Percentiles rank a stretch among this genome's conserved stretches.
Evolutionary conservation across 2,888 invertebrate species (phyloP).

Genomic region (Nysson spinosus): DNA sequence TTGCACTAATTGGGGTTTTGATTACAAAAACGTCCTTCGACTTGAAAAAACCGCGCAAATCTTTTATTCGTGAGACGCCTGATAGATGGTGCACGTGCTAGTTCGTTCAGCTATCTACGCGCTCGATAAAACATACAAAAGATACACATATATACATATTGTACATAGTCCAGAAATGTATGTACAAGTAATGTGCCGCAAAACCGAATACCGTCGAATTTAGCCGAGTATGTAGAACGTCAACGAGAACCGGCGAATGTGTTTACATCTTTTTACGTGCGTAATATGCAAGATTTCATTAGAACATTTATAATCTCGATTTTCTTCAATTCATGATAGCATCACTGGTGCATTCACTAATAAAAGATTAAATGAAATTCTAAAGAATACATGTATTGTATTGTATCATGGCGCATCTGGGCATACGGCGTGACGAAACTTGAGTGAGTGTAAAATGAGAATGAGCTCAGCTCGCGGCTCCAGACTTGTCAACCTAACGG

Average conservation of each 20-base stretch:
- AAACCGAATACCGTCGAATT: too few relatives aligned
- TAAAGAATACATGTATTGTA: background rate
- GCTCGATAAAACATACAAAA: background rate
- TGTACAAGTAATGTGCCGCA: too few relatives aligned
- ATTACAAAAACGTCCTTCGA: constrained; percentile 14
- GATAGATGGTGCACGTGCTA: constrained; percentile 18
- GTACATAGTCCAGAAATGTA: too few relatives aligned
- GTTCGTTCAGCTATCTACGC: constrained; percentile 2
- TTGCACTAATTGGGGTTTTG: constrained; percentile 12
- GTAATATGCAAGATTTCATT: too few relatives aligned
- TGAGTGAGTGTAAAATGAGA: constrained; percentile 39
- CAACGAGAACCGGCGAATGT: too few relatives aligned
- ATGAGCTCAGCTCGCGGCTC: constrained; percentile 47
- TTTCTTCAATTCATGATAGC: too few relatives aligned
- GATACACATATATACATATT: background rate
- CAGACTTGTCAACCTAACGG: constrained; percentile 42
- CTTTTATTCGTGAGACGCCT: background rate
- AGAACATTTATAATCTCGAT: too few relatives aligned
- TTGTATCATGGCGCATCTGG: constrained; percentile 9
- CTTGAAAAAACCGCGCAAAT: constrained; percentile 24
- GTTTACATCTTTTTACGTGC: too few relatives aligned
- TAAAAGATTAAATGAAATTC: background rate
- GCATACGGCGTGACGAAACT: constrained; percentile 40
- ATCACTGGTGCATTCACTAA: background rate
- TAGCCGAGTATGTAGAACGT: too few relatives aligned